Base-by-base conservation (phyloP, 2,113 vertebrate species). In the Platysteira castanea region DNA sequence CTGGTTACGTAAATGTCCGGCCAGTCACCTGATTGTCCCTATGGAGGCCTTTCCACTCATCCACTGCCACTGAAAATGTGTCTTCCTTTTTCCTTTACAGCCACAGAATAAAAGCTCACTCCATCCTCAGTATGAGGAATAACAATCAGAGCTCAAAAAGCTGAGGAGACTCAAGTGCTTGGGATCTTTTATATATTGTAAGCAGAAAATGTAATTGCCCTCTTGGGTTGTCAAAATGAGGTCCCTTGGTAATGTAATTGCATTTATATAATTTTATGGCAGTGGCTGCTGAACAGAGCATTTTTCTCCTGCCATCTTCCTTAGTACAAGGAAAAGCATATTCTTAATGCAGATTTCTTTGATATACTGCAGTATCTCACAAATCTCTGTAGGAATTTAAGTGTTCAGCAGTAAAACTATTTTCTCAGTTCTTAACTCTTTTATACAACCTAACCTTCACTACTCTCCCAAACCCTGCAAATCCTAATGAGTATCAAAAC, bases 321-420 rank as follows among this genome's bases (percentile, higher is more conserved):
- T 65, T 91, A 80, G 71, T 70, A 61, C 3, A 76, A 87, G 84
- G 79, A 94, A 33, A 80, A 84, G 39, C 24, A 83, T 61, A 78
- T 14, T 84, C 61, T 86, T 92, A 94, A 87, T 70, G 64, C 26
- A 81, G 80, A 76, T 92, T 94, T 95, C 44, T 90, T 87, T 91
- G 71, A 89, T 81, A 75, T 89, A 75, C 59, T 87, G 65, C 69
- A 63, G 15, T 49, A 47, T 56, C 49, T 71, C 52, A 67, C 56
- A 93, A 70, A 93, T 75, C 19, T 87, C 68, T 23, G 13, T 23
- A 63, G 41, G 20, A 75, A 78, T 80, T 90, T 90, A 82, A 92
- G 53, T 88, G 56, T 69, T 87, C 68, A 76, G 20, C 49, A 50
- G 15, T 69, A 67, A 82, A 92, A 67, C 8, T 79, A 4, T 88